A percentile compares a stretch with the other conserved stretches of the same genome.
These are phyloP conservation scores for Myotis yumanensis DNA, from an alignment of 2,113 vertebrate species.

Conservation along the genomic window DNA sequence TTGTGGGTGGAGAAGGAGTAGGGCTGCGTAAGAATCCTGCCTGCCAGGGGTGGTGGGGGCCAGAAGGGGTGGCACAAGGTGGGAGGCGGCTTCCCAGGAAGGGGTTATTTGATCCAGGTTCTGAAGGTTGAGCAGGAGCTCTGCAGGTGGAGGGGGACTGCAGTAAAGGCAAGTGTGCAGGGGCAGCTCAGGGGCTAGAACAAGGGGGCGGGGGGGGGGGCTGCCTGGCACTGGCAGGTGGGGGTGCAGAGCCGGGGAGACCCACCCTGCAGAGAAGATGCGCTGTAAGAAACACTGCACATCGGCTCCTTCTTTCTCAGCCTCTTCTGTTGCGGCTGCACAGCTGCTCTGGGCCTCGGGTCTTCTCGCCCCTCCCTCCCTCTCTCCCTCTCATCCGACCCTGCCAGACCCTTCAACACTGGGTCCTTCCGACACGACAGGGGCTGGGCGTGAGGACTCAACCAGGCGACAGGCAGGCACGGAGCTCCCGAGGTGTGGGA, in stretches of 20 bases:
- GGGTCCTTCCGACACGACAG: background rate
- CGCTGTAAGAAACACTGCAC: background rate
- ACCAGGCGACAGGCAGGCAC: accelerated
- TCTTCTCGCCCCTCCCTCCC: background rate
- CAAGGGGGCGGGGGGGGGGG: background rate
- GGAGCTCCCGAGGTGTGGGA: background rate
- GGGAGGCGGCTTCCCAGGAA: background rate
- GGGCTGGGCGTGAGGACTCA: background rate
- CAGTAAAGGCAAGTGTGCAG: background rate
- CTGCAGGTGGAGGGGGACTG: background rate
- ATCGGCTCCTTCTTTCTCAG: background rate
- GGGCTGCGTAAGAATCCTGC: background rate
- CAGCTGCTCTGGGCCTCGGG: background rate
- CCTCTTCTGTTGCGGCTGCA: background rate
- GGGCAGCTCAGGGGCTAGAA: accelerated
- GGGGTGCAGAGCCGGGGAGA: background rate
- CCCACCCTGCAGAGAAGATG: background rate
- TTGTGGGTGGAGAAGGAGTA: background rate
- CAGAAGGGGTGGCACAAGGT: accelerated
- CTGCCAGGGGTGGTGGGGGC: background rate
- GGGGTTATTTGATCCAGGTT: background rate
- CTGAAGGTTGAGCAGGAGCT: background rate
- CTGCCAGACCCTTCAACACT: background rate
- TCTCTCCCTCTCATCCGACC: background rate
- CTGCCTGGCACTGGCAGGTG: background rate